Evolutionary conservation across 1,140 invertebrate genomes (phyloP), one percentile per base, ranked within the genome.

Genomic region (Diabrotica virgifera): DNA sequence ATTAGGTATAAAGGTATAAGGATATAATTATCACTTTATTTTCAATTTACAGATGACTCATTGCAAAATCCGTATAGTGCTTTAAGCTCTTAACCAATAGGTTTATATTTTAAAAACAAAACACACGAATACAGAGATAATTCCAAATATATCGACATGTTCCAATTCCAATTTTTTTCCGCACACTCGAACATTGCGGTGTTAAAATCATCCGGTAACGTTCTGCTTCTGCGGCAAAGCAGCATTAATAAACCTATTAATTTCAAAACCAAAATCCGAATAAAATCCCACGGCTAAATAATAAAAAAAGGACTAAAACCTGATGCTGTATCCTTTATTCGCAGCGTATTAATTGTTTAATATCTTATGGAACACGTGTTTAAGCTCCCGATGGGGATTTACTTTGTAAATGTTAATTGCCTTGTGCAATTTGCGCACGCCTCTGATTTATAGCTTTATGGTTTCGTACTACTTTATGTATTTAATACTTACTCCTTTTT

Each of bases 331-430:
- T 72, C 65, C 67, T 70, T 66, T 65, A 70, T 68, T 69, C 63
- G 64, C 63, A 63, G 70, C 63, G 72, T 74, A 76, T 76, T 76
- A 75, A 76, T 76, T 76, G 75, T 73, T 76, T 76, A 75, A 77
- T 77, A 77, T 77, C 75, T 77, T 74, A 64, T 66, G 72, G 66
- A 74, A 74, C 75, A 75, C 72, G 74, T 74, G 75, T 77, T 77
- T 73, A 70, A 72, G 69, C 74, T 72, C 62, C 70, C 69, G 69
- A 76, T 75, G 70, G 73, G 75, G 72, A 77, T 77, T 76, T 77
- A 71, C 64, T 75, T 74, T 71, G 72, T 70, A 76, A 73, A 75
- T 74, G 75, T 76, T 76, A 76, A 76, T 76, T 76, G 74, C 73
- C 54, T 37, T 14, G 24, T 65, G 60, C 62, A 59, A 40, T 68